Conservation (phyloP, 1,140 invertebrate genomes). For the Callitettix versicolor region DNA sequence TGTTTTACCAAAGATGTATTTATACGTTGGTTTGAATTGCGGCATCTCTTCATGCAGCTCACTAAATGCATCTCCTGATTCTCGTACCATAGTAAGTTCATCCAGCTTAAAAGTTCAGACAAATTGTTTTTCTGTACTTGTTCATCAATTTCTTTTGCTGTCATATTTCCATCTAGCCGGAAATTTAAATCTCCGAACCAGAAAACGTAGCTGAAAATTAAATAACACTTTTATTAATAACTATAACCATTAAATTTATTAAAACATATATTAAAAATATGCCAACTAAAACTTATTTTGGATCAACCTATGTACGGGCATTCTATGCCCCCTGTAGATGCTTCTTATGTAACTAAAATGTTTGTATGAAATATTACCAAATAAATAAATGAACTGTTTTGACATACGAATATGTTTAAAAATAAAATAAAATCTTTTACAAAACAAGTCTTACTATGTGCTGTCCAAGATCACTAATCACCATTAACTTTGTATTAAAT, state of each 20-base stretch:
- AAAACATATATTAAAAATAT: too few species aligned
- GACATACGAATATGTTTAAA: too few species aligned
- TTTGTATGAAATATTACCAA: too few species aligned
- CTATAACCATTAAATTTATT: background rate
- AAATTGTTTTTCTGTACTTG: constrained; percentile 52
- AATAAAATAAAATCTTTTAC: too few species aligned
- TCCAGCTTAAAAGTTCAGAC: constrained; percentile 55
- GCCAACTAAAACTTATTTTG: too few species aligned
- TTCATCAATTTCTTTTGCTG: constrained; percentile 53
- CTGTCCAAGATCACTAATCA: too few species aligned
- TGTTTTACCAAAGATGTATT: constrained; percentile 60
- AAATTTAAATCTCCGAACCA: constrained; percentile 95
- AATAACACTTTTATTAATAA: background rate
- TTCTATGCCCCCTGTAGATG: too few species aligned
- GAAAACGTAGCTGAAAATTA: constrained; percentile 70
- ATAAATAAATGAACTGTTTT: too few species aligned
- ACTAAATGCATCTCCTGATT: constrained; percentile 62
- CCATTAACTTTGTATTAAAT: too few species aligned
- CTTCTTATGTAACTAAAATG: too few species aligned
- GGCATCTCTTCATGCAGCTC: constrained; percentile 62
- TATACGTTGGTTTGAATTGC: constrained; percentile 81
- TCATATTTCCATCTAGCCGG: constrained; percentile 54
- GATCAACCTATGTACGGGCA: too few species aligned
- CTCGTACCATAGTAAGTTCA: constrained; percentile 57
- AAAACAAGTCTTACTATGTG: too few species aligned